phyloP scores from a whole-genome alignment of 2,113 vertebrate genomes.

The Mustelus asterias region DNA sequence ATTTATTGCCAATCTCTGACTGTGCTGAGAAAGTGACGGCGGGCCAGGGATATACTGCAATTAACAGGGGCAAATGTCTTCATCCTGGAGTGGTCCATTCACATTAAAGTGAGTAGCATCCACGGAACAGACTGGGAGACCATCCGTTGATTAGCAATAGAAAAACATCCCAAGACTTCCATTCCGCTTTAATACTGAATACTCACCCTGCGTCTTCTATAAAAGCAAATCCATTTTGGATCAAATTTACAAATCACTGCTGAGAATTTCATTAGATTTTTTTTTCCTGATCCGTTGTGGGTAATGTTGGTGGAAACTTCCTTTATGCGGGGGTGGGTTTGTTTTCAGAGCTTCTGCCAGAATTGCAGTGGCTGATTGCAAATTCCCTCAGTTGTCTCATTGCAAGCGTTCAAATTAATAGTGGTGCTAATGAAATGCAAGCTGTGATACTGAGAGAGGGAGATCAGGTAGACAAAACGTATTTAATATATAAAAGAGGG shows the following conservation, averaged over 20 bases:
- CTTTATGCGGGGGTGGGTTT: neutral
- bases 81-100: neutral
- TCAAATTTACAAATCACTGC: neutral
- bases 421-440: neutral
- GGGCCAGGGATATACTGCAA: neutral
- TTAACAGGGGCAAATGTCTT: neutral
- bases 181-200: neutral
- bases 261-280: neutral
- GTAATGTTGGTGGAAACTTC: neutral
- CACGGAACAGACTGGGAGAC: neutral
- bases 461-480: neutral
- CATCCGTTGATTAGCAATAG: neutral
- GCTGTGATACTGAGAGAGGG: neutral
- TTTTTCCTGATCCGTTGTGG: neutral
- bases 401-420: neutral
- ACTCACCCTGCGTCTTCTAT: neutral
- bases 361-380: neutral
- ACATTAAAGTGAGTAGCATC: neutral
- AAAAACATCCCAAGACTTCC: neutral
- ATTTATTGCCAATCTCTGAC: neutral
- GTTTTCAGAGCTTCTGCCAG: neutral
- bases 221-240: neutral
- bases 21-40: neutral
- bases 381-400: neutral
- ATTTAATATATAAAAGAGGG: neutral